Evolutionary conservation across 2,888 invertebrate genomes (phyloP), one percentile per base, ranked within the genome.

Genomic region (Temnothorax rugatulus): DNA sequence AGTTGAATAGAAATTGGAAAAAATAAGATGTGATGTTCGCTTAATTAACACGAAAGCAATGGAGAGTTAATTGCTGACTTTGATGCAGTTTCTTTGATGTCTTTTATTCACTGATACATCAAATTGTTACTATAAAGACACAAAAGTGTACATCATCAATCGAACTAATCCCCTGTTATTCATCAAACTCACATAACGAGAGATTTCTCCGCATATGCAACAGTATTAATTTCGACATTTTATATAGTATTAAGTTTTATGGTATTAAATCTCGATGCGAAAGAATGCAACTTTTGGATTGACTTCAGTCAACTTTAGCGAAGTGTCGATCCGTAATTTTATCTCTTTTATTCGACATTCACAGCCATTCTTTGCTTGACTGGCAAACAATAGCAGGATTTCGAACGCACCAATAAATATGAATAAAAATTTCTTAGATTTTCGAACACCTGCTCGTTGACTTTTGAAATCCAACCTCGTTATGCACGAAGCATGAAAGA

Each of bases 301-400:
- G 68, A 44, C 29, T 66, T n/a, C 34, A 18, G 61, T 34, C 5
- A 8, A 38, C 18, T 63, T 25, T 66, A 41, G 15, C 38, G 50
- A 64, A 25, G 41, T 29, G 29, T 77, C 38, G 52, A 76, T 75
- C 34, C 18, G 25, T 77, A 47, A 77, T 52, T 64, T 77, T n/a
- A n/a, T 11, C 11, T 52, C 21, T 77, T 69, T 57, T 13, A 77
- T 77, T 59, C 34, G 61, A 59, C 13, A 21, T 47, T 74, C 74
- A 34, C 34, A 34, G 44, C 2, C 13, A 74, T 74, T 15, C 34
- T 38, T 75, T 34, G 34, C 29, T 63, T 34, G 34, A n/a, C 34
- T 63, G 34, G 11, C 21, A 47, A 34, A 44, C 44, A 41, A 54
- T 66, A 68, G 29, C 25, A 18, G 77, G n/a, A 77, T 68, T 77